Conservation (phyloP, 2,888 invertebrate genomes). For the Linnaemya tessellans region DNA sequence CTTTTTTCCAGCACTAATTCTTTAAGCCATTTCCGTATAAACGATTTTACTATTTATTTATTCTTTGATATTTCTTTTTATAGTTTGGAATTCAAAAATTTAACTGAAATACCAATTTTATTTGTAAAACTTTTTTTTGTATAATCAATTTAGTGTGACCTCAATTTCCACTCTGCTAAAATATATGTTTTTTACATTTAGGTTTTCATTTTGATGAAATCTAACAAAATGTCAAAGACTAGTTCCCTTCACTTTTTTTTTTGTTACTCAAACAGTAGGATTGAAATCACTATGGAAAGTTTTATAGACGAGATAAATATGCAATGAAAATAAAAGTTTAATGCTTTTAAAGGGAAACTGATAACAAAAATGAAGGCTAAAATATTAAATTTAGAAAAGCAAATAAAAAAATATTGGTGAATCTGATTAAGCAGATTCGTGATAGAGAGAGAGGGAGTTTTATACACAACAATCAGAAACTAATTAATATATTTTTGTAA, state of each 20-base stretch:
- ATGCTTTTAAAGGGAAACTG: not conserved
- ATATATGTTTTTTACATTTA: slow-evolving; percentile 34
- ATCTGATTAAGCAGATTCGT: not conserved
- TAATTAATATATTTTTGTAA: too few species aligned
- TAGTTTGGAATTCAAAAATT: slow-evolving; percentile 10
- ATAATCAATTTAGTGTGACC: slow-evolving; percentile 52
- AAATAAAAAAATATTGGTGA: not conserved
- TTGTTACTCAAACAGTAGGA: slow-evolving; percentile 15
- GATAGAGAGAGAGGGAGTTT: too few species aligned
- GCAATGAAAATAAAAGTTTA: slow-evolving; percentile 21
- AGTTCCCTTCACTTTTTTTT: slow-evolving; percentile 49
- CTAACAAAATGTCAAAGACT: slow-evolving; percentile 40
- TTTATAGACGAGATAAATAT: slow-evolving; percentile 23
- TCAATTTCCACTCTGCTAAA: slow-evolving; percentile 47
- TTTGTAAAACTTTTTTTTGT: slow-evolving; percentile 22
- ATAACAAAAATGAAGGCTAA: not conserved
- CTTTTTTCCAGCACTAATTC: not conserved
- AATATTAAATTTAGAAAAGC: not conserved
- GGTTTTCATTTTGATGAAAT: slow-evolving; percentile 35
- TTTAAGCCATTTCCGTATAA: not conserved
- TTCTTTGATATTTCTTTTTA: too few species aligned
- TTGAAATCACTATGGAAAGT: slow-evolving; percentile 7
- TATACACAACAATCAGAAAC: too few species aligned
- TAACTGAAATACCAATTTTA: slow-evolving; percentile 32
- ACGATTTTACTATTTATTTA: not conserved